These are phyloP conservation scores for Deladenus siricidicola DNA, from an alignment of 2,888 invertebrate genomes.

Conservation along the genomic window DNA sequence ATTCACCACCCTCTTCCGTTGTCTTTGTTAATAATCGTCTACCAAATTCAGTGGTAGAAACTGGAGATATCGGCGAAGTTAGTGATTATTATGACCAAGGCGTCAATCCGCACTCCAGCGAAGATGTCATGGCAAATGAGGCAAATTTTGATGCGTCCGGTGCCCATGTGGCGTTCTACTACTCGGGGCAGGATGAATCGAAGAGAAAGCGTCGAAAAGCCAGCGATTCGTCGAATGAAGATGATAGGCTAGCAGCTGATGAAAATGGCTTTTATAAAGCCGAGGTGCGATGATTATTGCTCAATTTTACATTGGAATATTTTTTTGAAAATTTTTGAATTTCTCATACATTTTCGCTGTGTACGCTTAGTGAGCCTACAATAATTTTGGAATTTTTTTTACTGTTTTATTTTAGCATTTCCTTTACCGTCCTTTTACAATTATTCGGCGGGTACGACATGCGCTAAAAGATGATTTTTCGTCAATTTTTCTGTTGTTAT, in stretches of 20 bases:
- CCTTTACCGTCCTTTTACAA: conserved; percentile 33
- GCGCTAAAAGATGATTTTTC: conserved; percentile 47
- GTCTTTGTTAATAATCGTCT: background rate
- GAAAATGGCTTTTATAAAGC: background rate
- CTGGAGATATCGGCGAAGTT: background rate
- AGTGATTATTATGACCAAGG: background rate
- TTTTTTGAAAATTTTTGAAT: background rate
- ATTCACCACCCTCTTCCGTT: too few species aligned
- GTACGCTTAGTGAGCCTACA: too few species aligned
- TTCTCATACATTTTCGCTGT: background rate
- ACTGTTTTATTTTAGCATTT: conserved; percentile 35
- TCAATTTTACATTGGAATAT: background rate
- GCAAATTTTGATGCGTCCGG: conserved; percentile 40
- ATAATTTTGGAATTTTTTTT: too few species aligned
- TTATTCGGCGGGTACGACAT: conserved; percentile 39
- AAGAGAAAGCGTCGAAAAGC: background rate
- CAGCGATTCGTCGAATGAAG: background rate
- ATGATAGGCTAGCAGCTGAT: conserved; percentile 1
- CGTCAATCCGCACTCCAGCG: conserved; percentile 32
- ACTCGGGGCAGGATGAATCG: conserved; percentile 19
- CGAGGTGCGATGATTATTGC: background rate
- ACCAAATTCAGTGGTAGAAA: background rate
- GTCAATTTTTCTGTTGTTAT: conserved; percentile 65
- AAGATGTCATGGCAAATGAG: conserved; percentile 50
- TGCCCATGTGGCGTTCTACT: conserved; percentile 21